Evolutionary conservation across 2,797 vertebrate genomes (phyloP).

Genomic region (Muscicapa striata): DNA sequence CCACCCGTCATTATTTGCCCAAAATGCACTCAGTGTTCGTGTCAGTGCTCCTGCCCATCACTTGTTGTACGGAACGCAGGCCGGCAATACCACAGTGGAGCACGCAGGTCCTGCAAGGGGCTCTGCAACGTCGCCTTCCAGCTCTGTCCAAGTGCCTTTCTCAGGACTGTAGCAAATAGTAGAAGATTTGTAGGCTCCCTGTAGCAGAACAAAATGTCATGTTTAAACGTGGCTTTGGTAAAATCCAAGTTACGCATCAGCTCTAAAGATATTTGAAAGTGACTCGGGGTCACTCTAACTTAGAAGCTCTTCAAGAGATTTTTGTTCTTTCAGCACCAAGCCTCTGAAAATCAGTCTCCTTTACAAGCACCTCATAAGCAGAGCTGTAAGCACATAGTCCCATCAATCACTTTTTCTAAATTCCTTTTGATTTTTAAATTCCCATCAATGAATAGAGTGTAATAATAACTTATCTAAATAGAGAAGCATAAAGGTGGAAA

Average conservation of each 20-base stretch:
- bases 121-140: slow-evolving; percentile 97
- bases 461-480: not conserved
- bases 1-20: slow-evolving; percentile 58
- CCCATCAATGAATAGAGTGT: not conserved
- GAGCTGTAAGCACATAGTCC: not conserved
- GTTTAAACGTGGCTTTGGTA: not conserved
- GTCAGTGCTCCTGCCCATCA: slow-evolving; percentile 70
- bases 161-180: slow-evolving; percentile 99
- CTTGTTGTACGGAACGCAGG: slow-evolving; percentile 97
- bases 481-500: not conserved
- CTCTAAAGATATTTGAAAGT: not conserved
- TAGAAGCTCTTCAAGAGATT: not conserved
- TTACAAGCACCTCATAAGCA: not conserved
- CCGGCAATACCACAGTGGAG: slow-evolving; percentile 93
- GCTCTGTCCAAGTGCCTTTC: slow-evolving; percentile 96
- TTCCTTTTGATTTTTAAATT: not conserved
- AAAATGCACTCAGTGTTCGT: slow-evolving; percentile 43
- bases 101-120: slow-evolving; percentile 96
- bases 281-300: not conserved
- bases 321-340: not conserved
- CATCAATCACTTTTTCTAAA: not conserved
- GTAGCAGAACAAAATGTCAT: slow-evolving; percentile 49
- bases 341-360: not conserved
- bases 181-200: slow-evolving; percentile 99
- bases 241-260: not conserved